Percentiles rank a stretch among this genome's conserved stretches.
These are phyloP conservation scores for Nasua narica DNA, from an alignment of 2,797 vertebrate species.

Conservation along the genomic window DNA sequence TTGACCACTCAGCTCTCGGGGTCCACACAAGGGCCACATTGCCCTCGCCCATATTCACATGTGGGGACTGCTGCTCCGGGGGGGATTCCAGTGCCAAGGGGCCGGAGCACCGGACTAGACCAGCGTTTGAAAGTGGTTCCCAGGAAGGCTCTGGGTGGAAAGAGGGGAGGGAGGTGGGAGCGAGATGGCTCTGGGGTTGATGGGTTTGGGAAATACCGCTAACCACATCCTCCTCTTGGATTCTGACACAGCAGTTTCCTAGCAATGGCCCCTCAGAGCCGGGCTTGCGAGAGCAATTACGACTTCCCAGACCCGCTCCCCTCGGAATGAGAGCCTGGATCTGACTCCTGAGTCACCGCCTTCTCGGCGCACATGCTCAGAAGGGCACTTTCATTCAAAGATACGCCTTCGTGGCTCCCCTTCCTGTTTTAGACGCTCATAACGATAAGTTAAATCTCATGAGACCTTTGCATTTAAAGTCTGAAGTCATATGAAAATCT, in stretches of 20 bases:
- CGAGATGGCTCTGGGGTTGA: not conserved
- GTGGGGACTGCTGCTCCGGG: rapidly evolving
- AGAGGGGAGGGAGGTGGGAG: not conserved
- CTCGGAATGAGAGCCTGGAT: not conserved
- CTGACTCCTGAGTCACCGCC: rapidly evolving
- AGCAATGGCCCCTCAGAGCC: too few relatives aligned
- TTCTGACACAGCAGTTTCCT: rapidly evolving
- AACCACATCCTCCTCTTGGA: too few relatives aligned
- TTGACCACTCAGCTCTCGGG: rapidly evolving
- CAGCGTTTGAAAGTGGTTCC: not conserved
- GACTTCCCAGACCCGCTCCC: not conserved
- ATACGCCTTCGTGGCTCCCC: rapidly evolving
- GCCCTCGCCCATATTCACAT: rapidly evolving
- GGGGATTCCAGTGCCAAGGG: not conserved
- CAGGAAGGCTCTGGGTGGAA: not conserved
- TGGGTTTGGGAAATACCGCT: not conserved
- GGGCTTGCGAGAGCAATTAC: not conserved
- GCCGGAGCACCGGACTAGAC: not conserved
- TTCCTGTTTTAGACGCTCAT: not conserved
- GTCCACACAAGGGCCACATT: rapidly evolving
- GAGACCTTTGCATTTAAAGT: not conserved
- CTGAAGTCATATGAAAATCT: rapidly evolving
- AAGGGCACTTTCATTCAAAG: rapidly evolving
- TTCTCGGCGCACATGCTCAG: rapidly evolving
- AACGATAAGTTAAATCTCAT: rapidly evolving